Base-by-base conservation (phyloP, 1,140 invertebrate genomes). In the Cataglyphis hispanica region DNA sequence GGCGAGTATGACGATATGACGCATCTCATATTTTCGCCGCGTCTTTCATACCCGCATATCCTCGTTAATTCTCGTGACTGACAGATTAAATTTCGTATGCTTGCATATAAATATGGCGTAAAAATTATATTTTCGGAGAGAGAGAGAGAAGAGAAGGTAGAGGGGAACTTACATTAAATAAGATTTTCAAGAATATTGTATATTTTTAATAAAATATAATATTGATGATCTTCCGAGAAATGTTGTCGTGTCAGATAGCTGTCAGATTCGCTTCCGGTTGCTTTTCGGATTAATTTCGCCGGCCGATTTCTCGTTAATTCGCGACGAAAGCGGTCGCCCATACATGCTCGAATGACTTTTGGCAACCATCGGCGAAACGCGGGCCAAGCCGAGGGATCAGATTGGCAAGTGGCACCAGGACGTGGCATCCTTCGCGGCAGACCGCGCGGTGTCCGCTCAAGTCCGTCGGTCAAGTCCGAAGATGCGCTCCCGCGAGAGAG, bases 401-500 rank as follows among this genome's bases (percentile, higher is more conserved):
- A 84, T 88, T 91, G 89, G 89, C 90, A 91, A 63, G 63, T 56
- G 66, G n/a, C n/a, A 87, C 90, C 89, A 92, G 87, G 66, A 89
- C 72, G 81, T 67, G 80, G 86, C 90, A 91, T 89, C 84, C 46
- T 78, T 66, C 46, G 78, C 2, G 86, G 88, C 90, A 91, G 91
- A 90, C 87, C 81, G 90, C 90, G 89, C 86, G 89, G 86, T 88
- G 88, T 89, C 85, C 86, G 50, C 40, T 80, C 13, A 64, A 11
- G 19, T 69, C 86, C 83, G 46, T 56, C 40, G 13, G 25, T 22
- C 40, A 34, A 64, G 22, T 66, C 72, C 46, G 46, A 66, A 83
- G 13, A 27, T 16, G 31, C 40, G 40, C 34, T 31, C 50, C 37
- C n/a, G 22, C 22, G 19, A 72, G n/a, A n/a, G n/a, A n/a, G n/a